These are phyloP conservation scores for Uloborus diversus DNA, from an alignment of 1,140 invertebrate genomes.

Conservation along the genomic window DNA sequence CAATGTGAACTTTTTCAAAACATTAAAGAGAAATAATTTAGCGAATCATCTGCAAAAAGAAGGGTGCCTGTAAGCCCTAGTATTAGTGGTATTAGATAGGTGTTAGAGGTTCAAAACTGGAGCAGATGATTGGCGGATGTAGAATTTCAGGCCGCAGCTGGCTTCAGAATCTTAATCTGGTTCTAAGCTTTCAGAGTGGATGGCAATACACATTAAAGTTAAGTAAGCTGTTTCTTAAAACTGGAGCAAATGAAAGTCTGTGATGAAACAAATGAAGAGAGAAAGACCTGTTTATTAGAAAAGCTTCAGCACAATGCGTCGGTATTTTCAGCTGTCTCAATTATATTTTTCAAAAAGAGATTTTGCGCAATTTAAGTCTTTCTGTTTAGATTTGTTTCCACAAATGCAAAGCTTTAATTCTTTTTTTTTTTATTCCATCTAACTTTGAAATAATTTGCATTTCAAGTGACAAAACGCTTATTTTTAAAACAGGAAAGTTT, in stretches of 20 bases:
- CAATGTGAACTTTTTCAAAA: not conserved
- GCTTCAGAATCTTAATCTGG: constrained; percentile 33
- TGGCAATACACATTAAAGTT: constrained; percentile 29
- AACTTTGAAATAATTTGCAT: too few species aligned
- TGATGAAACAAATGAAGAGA: constrained; percentile 22
- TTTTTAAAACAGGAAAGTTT: too few species aligned
- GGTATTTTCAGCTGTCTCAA: not conserved
- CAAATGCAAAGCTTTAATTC: not conserved
- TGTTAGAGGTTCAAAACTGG: not conserved
- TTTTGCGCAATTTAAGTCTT: too few species aligned
- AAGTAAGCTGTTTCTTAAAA: constrained; percentile 42
- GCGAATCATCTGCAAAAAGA: constrained; percentile 27
- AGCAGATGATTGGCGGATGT: constrained; percentile 21
- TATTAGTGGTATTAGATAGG: constrained; percentile 13
- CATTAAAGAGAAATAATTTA: constrained; percentile 20
- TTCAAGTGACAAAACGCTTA: too few species aligned
- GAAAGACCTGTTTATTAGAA: constrained; percentile 43
- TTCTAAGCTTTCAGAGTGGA: constrained; percentile 22
- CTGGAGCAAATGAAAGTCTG: not conserved
- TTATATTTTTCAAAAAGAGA: constrained; percentile 16
- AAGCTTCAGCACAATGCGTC: constrained; percentile 26
- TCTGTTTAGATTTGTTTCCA: constrained; percentile 1
- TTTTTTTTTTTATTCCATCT: too few species aligned
- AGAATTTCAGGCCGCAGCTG: constrained; percentile 39
- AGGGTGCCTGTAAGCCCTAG: constrained; percentile 15